A percentile compares a stretch with the other conserved stretches of the same genome.
Evolutionary conservation across 2,113 vertebrate species (phyloP).

Genomic region (Toxotes chatareus): DNA sequence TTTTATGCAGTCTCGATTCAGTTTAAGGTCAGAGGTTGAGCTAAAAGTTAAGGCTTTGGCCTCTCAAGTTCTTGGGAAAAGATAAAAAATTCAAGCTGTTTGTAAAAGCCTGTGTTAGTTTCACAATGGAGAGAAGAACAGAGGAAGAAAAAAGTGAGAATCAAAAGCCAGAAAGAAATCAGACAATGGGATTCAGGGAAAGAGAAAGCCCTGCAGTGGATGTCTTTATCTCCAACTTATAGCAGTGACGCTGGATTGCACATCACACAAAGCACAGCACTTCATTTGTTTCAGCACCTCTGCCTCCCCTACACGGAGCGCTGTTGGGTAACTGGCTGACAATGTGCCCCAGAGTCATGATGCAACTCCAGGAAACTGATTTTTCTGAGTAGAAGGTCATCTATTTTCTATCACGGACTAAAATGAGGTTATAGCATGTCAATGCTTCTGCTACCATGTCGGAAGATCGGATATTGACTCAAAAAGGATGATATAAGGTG

Average conservation of each 20-base stretch:
- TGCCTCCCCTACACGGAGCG: constrained; percentile 15
- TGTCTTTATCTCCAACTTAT: constrained; percentile 48
- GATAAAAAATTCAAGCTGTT: constrained; percentile 15
- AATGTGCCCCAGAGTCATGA: constrained; percentile 63
- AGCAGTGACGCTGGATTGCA: constrained; percentile 26
- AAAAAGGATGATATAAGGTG: constrained; percentile 69
- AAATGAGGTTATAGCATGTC: constrained; percentile 54
- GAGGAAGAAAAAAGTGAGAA: not conserved
- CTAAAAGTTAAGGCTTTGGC: constrained; percentile 11
- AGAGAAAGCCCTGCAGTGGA: constrained; percentile 7
- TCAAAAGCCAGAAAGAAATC: constrained; percentile 13
- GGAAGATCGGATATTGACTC: constrained; percentile 49
- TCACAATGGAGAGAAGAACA: not conserved
- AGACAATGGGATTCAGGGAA: constrained; percentile 1
- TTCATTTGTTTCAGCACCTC: constrained; percentile 21
- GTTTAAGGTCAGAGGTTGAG: constrained; percentile 3
- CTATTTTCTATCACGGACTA: constrained; percentile 53
- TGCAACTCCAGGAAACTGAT: constrained; percentile 70
- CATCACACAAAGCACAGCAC: constrained; percentile 12
- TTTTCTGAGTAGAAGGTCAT: constrained; percentile 57
- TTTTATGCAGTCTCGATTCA: constrained; percentile 38
- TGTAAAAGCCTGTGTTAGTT: not conserved
- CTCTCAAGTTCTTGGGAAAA: constrained; percentile 1
- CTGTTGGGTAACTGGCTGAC: constrained; percentile 32
- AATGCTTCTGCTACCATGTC: constrained; percentile 10